Base-by-base conservation (phyloP, 2,888 invertebrate species). In the Linnaemya tessellans region DNA sequence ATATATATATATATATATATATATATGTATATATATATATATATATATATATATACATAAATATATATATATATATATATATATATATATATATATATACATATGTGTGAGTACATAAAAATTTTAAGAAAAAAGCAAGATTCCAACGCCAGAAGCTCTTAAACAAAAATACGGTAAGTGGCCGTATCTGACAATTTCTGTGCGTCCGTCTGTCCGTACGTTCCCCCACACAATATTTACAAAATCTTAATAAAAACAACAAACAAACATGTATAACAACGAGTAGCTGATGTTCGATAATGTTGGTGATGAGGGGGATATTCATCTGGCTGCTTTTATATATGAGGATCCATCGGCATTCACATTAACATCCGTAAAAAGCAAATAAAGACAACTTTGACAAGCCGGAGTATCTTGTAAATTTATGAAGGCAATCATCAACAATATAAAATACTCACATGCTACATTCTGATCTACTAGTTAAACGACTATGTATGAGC, bases 371-470 rank as follows among this genome's bases (percentile, higher is more conserved):
- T 74, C 67, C 78, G 82, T 82, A 75, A 79, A 64, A 74, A 71
- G 60, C 60, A 70, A 25, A 82, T 30, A 58, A 79, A 79, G 75
- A 80, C 84, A 82, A 79, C 75, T 84, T 80, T 83, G 78, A 80
- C 86, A 83, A 85, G 82, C 68, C 80, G 70, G 70, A 84, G 81
- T 77, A 80, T 84, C 84, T 79, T 77, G 80, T 83, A 84, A 86
- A 87, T 88, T 87, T 88, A 88, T 87, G 88, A 87, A 83, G 75
- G 73, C 85, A 86, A 83, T 84, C 86, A 86, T 75, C 84, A 84
- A 64, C 67, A 54, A 35, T 58, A 71, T 56, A 43, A 78, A 22
- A 51, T 41, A 86, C 64, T 49, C 60, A 38, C 38, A 64, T 46
- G 35, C 64, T 30, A 65, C 60, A 81, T 35, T 68, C 35, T 41